Evolutionary conservation across 2,888 invertebrate species (phyloP).

Genomic region (Eurytoma adleriae): DNA sequence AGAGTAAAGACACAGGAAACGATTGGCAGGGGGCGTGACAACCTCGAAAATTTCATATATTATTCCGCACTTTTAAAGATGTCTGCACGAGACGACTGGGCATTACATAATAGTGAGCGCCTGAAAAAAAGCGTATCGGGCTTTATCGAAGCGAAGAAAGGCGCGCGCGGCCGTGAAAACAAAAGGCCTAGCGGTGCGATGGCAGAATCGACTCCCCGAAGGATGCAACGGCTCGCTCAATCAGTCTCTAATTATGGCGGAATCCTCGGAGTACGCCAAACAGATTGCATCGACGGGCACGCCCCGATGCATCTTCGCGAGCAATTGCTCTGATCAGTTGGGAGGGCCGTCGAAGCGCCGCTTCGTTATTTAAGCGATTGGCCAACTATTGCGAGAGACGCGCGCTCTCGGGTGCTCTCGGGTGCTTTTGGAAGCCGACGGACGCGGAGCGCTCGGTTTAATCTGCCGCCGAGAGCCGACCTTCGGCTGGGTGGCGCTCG

Average conservation of each 20-base stretch:
- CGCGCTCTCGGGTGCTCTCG: no score
- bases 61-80: no score
- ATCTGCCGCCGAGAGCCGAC: neutral
- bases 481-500: neutral
- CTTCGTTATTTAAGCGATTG: constrained; percentile 38
- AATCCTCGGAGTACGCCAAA: constrained; percentile 1
- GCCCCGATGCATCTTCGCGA: constrained; percentile 42
- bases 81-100: no score
- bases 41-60: no score
- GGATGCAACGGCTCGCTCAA: constrained; percentile 19
- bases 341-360: neutral
- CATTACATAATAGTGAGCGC: no score
- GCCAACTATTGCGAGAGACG: neutral
- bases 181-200: no score
- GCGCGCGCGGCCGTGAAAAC: neutral
- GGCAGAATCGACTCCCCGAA: no score
- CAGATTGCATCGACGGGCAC: constrained; percentile 25
- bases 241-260: constrained; percentile 51
- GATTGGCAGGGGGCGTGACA: no score
- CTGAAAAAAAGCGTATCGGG: no score
- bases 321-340: constrained; percentile 55
- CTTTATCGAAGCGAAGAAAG: neutral
- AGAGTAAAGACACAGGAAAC: no score
- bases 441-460: no score
- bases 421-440: no score